Percentiles rank a stretch among this genome's conserved stretches.
These are phyloP conservation scores for Eurypyga helias DNA, from an alignment of 2,113 vertebrate species.

Conservation along the genomic window DNA sequence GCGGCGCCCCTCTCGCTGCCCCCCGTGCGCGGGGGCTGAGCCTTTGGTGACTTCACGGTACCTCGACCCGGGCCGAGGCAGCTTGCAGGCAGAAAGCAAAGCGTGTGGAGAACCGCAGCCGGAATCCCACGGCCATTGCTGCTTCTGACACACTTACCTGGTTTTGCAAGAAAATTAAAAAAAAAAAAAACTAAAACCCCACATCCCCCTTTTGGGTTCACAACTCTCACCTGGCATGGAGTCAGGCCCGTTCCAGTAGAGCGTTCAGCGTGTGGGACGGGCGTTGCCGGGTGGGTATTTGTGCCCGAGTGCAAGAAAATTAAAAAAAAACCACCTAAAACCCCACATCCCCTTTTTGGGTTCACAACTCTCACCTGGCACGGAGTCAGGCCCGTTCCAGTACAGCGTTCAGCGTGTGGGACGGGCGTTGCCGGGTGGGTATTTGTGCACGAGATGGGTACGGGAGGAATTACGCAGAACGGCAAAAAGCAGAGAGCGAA, in stretches of 20 bases:
- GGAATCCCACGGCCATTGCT: not conserved
- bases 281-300: not conserved
- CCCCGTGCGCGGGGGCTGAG: not conserved
- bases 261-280: not conserved
- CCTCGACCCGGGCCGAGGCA: not conserved
- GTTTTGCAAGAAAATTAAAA: not conserved
- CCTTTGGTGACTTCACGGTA: not conserved
- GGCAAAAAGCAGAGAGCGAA: not conserved
- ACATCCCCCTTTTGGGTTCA: not conserved
- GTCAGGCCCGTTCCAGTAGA: rapidly evolving
- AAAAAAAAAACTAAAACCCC: no score
- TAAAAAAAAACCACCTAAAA: no score
- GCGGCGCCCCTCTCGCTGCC: not conserved
- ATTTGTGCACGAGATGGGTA: not conserved
- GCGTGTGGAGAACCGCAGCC: not conserved
- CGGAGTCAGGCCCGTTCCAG: rapidly evolving
- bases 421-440: not conserved
- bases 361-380: not conserved
- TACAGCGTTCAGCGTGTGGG: not conserved
- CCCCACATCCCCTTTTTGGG: not conserved
- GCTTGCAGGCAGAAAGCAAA: not conserved
- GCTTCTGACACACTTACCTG: not conserved
- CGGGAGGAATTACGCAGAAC: not conserved
- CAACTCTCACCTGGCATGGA: not conserved
- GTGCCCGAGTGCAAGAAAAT: not conserved